Conservation (phyloP, 2,113 vertebrate genomes). For the Coreoperca whiteheadi region DNA sequence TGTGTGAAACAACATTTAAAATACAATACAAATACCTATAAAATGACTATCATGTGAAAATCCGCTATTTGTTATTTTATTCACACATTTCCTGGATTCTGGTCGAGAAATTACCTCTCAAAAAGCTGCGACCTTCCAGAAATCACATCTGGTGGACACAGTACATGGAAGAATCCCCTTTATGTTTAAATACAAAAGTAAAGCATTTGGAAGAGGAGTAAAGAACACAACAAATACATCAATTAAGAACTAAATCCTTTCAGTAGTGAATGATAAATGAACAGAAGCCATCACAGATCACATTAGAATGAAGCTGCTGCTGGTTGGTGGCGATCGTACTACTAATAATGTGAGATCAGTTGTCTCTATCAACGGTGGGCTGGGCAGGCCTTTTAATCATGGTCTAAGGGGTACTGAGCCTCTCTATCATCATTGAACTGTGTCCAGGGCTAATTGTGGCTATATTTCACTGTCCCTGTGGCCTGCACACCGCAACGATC, state of each 20-base stretch:
- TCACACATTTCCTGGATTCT: not conserved
- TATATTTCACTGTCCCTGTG: slow-evolving; percentile 96
- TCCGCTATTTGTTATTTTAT: not conserved
- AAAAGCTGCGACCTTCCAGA: not conserved
- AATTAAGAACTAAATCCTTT: slow-evolving; percentile 44
- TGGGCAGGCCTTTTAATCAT: slow-evolving; percentile 96
- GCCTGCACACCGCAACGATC: slow-evolving; percentile 79
- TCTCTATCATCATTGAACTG: slow-evolving; percentile 98
- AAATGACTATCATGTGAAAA: not conserved
- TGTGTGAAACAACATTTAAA: not conserved
- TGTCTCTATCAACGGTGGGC: slow-evolving; percentile 94
- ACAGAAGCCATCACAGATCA: slow-evolving; percentile 78
- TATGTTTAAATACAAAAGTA: not conserved
- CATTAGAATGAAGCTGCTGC: slow-evolving; percentile 87
- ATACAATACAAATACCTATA: not conserved
- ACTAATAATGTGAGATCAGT: slow-evolving; percentile 97
- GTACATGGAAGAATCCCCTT: not conserved
- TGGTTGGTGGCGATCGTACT: slow-evolving; percentile 84
- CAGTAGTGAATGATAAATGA: slow-evolving; percentile 62
- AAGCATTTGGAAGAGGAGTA: not conserved
- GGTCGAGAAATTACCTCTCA: not conserved
- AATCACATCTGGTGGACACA: not conserved
- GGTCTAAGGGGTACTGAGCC: slow-evolving; percentile 93
- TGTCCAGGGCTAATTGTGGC: slow-evolving; percentile 97
- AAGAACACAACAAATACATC: slow-evolving; percentile 17